These are phyloP conservation scores for Scomber colias DNA, from an alignment of 2,113 vertebrate species.

Conservation along the genomic window DNA sequence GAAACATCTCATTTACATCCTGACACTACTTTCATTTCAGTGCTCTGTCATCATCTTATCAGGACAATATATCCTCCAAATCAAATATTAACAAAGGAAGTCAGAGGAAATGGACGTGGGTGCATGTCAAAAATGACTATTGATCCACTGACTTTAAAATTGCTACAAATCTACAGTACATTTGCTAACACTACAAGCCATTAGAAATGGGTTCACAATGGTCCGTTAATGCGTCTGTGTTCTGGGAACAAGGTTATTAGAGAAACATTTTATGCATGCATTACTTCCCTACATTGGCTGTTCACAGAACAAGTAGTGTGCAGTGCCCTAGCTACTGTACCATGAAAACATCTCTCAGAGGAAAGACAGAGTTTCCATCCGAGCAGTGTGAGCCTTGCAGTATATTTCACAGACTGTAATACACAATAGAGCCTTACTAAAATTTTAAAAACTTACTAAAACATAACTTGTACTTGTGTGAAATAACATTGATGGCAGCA, in stretches of 20 bases:
- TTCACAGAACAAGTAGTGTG: slow-evolving; percentile 20
- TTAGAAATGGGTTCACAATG: slow-evolving; percentile 53
- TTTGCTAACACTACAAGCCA: slow-evolving; percentile 47
- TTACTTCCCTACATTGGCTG: slow-evolving; percentile 14
- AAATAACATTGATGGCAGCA: neutral
- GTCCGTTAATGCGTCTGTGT: slow-evolving; percentile 66
- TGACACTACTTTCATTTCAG: slow-evolving; percentile 14
- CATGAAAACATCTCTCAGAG: slow-evolving; percentile 41
- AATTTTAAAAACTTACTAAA: neutral
- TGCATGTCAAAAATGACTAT: slow-evolving; percentile 57
- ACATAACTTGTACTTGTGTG: neutral
- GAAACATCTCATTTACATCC: slow-evolving; percentile 45
- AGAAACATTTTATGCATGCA: slow-evolving; percentile 58
- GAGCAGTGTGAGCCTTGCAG: neutral
- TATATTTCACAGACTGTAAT: neutral
- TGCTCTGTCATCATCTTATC: slow-evolving; percentile 44
- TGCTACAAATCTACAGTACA: slow-evolving; percentile 53
- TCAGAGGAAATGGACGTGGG: slow-evolving; percentile 61
- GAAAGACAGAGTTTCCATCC: slow-evolving; percentile 20
- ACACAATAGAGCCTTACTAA: neutral
- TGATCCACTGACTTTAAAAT: slow-evolving; percentile 59
- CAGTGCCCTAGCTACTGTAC: slow-evolving; percentile 10
- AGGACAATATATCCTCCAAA: slow-evolving; percentile 49
- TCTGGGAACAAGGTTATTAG: slow-evolving; percentile 66
- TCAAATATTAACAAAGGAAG: slow-evolving; percentile 65